Conservation (phyloP, 2,113 vertebrate genomes). For the Nesoenas mayeri region DNA sequence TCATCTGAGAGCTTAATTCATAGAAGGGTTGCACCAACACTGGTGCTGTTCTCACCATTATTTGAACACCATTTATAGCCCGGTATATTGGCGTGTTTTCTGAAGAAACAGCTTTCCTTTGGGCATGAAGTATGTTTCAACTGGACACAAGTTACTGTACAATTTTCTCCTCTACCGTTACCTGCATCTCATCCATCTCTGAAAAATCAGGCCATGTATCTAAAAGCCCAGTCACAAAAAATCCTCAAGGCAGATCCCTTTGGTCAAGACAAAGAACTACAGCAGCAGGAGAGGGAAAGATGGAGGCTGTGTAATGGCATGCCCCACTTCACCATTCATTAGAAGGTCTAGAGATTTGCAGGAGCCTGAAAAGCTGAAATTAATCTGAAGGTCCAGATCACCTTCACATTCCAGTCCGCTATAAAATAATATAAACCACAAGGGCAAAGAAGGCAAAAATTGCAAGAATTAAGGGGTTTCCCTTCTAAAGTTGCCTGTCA, state of each 20-base stretch:
- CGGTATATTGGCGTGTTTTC: background rate
- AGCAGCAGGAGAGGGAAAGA: background rate
- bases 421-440: background rate
- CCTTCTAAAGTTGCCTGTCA: background rate
- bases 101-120: background rate
- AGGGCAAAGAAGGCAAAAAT: background rate
- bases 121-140: background rate
- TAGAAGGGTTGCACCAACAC: background rate
- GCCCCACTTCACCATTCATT: background rate
- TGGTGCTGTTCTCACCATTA: background rate
- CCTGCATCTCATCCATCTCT: background rate
- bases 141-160: background rate
- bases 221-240: background rate
- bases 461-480: background rate
- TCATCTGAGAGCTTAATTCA: background rate
- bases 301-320: background rate
- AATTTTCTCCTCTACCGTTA: background rate
- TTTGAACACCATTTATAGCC: background rate
- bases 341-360: background rate
- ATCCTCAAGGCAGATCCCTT: background rate
- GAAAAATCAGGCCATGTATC: background rate
- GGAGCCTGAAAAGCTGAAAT: background rate
- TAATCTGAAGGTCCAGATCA: background rate
- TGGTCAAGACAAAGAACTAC: background rate
- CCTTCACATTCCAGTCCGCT: background rate